Evolutionary conservation across 2,888 invertebrate species (phyloP), one percentile per base, ranked within the genome.

Genomic region (Microplitis deprimator): DNA sequence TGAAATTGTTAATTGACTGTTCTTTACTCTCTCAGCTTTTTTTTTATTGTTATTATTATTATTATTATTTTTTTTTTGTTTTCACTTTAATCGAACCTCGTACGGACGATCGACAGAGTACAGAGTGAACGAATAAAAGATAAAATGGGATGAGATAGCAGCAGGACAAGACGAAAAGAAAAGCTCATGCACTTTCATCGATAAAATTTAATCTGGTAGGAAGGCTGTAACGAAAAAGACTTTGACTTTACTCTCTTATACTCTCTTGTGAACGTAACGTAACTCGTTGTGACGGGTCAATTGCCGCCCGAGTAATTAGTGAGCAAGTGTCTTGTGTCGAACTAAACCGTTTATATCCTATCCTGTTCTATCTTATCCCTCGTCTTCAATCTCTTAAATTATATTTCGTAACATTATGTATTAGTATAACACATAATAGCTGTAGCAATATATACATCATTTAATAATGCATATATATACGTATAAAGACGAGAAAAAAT

Each of bases 251-350:
- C 73, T 73, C 68, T 68, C 68, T 62, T 17, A 64, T 68, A 41
- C 68, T 68, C 20, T 16, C 61, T 61, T 29, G 29, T 38, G 60
- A 70, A 61, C 79, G 81, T 78, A 81, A 72, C 82, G 77, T 81
- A 84, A 84, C 79, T 82, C 81, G 79, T 80, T 79, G 81, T 81
- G 84, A 84, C 81, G 82, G 79, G 76, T 77, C 84, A 82, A 82
- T 84, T 82, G 83, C 79, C 80, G 68, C 75, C 74, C 71, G 69
- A 77, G 73, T 74, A 77, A 77, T 77, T 77, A 77, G 65, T 38
- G 77, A 69, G 64, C 38, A 73, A 73, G 73, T 77, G 77, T 73
- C 77, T 68, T 60, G 70, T 70, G 74, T 74, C 74, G 74, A 39
- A 68, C 13, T 50, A 50, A 50, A 50, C 59, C 68, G 40, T 68